Conservation (phyloP, 2,888 invertebrate genomes). For the Drosophila atroscutellata region DNA sequence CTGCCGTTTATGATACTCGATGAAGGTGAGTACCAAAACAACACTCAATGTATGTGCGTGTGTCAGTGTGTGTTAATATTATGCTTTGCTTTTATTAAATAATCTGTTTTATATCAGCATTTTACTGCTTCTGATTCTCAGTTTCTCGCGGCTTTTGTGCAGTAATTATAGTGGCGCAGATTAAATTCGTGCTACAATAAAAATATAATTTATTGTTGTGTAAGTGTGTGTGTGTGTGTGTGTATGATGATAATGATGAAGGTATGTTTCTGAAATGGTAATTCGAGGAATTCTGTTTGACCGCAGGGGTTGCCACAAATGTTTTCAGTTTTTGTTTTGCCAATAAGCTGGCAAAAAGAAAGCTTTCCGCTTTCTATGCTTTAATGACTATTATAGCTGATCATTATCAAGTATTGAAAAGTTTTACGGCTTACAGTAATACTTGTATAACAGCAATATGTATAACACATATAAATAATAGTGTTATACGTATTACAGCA, state of each 20-base stretch:
- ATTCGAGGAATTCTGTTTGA: conserved; percentile 12
- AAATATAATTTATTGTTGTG: background rate
- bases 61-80: background rate
- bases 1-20: conserved; percentile 89
- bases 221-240: background rate
- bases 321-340: background rate
- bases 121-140: conserved; percentile 8
- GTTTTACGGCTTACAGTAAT: background rate
- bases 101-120: conserved; percentile 43
- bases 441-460: background rate
- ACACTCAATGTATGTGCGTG: conserved; percentile 2
- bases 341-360: conserved; percentile 3
- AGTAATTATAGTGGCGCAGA: conserved; percentile 64
- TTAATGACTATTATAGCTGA: background rate
- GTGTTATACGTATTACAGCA: background rate
- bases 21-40: conserved; percentile 85
- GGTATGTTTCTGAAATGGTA: conserved; percentile 15
- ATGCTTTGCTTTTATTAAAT: conserved; percentile 67
- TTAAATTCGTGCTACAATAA: conserved; percentile 50
- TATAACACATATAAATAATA: background rate
- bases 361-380: conserved; percentile 1
- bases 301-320: conserved; percentile 5
- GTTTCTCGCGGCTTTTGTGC: conserved; percentile 64
- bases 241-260: conserved; percentile 10
- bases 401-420: background rate